A percentile compares a stretch with the other conserved stretches of the same genome.
Conservation (phyloP, 2,797 vertebrate genomes). For the Anniella stebbinsi region DNA sequence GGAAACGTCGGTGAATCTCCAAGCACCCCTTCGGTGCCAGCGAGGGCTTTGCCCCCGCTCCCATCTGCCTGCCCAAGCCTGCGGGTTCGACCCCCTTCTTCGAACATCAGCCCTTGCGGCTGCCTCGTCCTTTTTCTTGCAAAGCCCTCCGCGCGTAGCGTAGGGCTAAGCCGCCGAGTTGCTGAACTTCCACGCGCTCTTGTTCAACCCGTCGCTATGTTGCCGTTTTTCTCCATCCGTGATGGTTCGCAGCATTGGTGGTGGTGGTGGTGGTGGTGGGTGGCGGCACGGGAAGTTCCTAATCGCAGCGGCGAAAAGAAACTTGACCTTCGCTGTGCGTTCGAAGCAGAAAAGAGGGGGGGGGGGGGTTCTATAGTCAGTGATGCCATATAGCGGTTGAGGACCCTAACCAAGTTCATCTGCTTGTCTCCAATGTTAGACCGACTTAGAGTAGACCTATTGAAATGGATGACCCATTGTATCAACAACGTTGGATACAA, state of each 20-base stretch:
- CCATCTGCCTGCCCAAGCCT: accelerated
- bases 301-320: background rate
- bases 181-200: background rate
- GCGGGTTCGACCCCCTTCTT: background rate
- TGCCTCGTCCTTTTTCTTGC: background rate
- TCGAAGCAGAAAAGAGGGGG: background rate
- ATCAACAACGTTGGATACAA: too few species aligned
- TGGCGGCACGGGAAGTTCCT: too few species aligned
- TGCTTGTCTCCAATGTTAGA: too few species aligned
- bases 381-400: background rate
- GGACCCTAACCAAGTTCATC: too few species aligned
- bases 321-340: too few species aligned
- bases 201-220: accelerated
- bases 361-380: background rate
- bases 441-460: too few species aligned
- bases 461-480: too few species aligned
- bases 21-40: conserved; percentile 66
- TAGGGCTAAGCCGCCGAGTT: background rate
- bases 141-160: background rate
- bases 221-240: background rate
- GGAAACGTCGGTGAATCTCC: conserved; percentile 68
- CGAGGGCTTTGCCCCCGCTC: too few species aligned
- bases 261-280: too few species aligned
- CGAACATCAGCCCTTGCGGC: background rate
- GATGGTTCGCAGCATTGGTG: too few species aligned